These are phyloP conservation scores for Cardinalis cardinalis DNA, from an alignment of 2,113 vertebrate genomes.

Conservation along the genomic window DNA sequence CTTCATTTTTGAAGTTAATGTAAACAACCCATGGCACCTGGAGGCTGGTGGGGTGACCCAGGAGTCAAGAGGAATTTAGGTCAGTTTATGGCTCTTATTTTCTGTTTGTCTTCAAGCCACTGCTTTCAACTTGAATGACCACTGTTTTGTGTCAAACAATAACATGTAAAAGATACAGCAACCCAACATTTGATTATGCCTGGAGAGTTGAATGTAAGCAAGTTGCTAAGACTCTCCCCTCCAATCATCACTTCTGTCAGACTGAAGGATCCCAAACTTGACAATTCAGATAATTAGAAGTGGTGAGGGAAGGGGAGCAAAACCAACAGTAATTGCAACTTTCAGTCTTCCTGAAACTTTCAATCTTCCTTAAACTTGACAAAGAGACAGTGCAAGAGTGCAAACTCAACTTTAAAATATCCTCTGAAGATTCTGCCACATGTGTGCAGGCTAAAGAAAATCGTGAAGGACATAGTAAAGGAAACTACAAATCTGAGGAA, in stretches of 20 bases:
- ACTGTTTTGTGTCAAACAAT: slow-evolving; percentile 13
- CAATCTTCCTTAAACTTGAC: background rate
- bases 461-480: background rate
- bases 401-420: background rate
- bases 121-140: background rate
- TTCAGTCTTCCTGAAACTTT: background rate
- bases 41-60: slow-evolving; percentile 18
- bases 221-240: background rate
- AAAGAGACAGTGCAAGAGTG: background rate
- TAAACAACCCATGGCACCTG: slow-evolving; percentile 40
- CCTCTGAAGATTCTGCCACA: background rate
- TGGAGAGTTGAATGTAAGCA: background rate
- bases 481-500: background rate
- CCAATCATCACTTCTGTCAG: background rate
- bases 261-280: background rate
- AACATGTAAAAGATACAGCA: slow-evolving; percentile 3
- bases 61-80: slow-evolving; percentile 52
- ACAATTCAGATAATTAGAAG: slow-evolving; percentile 8
- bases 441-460: background rate
- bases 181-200: background rate
- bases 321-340: background rate
- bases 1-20: slow-evolving; percentile 14
- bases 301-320: background rate
- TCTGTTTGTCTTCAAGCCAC: slow-evolving; percentile 33
- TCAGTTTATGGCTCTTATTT: slow-evolving; percentile 43